Evolutionary conservation across 30 jellyfish, hydroid and myxozoan genomes (phyloP), one percentile per base, ranked within the genome.

Genomic region (Hydractinia echinata): DNA sequence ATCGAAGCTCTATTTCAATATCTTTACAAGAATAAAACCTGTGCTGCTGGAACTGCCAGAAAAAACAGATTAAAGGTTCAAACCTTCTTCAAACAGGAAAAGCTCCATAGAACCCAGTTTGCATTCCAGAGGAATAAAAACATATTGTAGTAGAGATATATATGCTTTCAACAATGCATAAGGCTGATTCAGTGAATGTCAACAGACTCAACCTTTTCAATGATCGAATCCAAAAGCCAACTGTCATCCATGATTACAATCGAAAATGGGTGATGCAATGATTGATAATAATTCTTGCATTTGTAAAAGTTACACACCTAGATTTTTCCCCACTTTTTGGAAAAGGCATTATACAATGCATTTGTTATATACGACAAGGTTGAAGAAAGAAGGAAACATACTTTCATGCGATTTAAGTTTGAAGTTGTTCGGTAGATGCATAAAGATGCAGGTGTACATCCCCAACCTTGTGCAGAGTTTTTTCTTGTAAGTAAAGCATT

Each of bases 341-440:
- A 68, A 68, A 44, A 68, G 51, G 79, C 79, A 20, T 10, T 68
- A 11, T 68, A 1, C 79, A 68, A 68, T 68, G 79, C 79, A 68
- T 13, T 11, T 68, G 79, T 39, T 20, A 68, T 68, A 11, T 20
- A 11, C 20, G 2, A 20, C 51, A 68, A 68, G 55, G 51, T 11
- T 68, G 79, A 68, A 10, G 51, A 15, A 68, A 10, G 53, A 10
- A 68, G 3, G 3, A 68, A 68, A 20, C 79, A 68, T 10, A 68
- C 2, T 10, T 68, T 11, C 79, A 15, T 68, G 16, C 2, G 20
- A 68, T 68, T 68, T 44, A 68, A 68, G 79, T 20, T 68, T 18
- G 79, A 68, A 11, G 3, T 20, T 68, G 79, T 11, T 68, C 79
- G 79, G 15, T 1, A 11, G 79, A 68, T 20, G 3, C 15, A 10